These are phyloP conservation scores for Galago senegalensis DNA, from an alignment of 2,797 vertebrate species.

Conservation along the genomic window DNA sequence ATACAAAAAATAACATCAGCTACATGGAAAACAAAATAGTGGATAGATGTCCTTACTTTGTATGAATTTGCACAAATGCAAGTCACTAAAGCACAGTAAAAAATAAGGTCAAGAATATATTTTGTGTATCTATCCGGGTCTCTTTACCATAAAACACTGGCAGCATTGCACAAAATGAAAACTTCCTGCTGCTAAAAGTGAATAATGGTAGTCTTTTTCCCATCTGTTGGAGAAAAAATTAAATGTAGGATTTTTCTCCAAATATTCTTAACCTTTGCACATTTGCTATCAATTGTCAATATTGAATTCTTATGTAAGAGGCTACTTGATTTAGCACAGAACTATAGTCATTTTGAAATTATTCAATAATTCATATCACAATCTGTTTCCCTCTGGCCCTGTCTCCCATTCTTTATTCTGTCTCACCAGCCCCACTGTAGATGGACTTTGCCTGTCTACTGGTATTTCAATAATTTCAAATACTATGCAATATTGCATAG, in stretches of 20 bases:
- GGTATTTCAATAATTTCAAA: too few relatives aligned
- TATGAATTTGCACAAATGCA: background rate
- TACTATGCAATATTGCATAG: too few relatives aligned
- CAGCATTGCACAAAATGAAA: background rate
- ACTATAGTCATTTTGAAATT: background rate
- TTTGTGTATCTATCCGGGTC: background rate
- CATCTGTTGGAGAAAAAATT: too few relatives aligned
- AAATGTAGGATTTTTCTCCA: background rate
- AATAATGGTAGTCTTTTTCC: background rate
- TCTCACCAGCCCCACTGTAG: background rate
- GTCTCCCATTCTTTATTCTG: fast-evolving
- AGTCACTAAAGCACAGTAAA: background rate
- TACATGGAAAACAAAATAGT: background rate
- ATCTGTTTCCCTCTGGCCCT: background rate
- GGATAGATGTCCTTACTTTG: background rate
- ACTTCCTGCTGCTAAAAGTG: background rate
- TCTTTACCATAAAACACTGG: fast-evolving
- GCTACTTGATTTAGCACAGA: background rate
- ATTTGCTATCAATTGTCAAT: background rate
- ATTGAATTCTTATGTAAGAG: background rate
- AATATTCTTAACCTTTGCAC: background rate
- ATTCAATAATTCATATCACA: too few relatives aligned
- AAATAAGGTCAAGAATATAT: fast-evolving
- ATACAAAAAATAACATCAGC: background rate
- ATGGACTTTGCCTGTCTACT: background rate